Percentiles rank a stretch among this genome's conserved stretches.
These are phyloP conservation scores for Ciconia boyciana DNA, from an alignment of 2,113 vertebrate genomes.

Conservation along the genomic window DNA sequence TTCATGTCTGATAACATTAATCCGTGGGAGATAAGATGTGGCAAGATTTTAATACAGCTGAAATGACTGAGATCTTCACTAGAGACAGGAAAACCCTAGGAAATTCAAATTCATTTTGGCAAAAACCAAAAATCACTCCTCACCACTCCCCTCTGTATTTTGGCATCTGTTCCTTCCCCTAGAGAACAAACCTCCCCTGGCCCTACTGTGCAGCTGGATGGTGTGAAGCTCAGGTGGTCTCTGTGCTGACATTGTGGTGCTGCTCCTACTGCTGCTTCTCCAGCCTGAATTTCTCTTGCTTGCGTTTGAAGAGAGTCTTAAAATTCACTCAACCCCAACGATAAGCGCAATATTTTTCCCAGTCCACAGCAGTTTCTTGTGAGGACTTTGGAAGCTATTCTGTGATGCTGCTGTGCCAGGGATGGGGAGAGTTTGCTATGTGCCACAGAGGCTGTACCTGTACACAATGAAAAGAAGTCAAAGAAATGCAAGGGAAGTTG, in stretches of 20 bases:
- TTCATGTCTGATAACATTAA: slow-evolving; percentile 9
- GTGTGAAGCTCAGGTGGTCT: background rate
- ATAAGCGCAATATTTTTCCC: background rate
- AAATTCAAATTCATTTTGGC: background rate
- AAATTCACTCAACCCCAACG: background rate
- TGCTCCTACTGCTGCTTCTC: background rate
- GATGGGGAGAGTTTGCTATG: background rate
- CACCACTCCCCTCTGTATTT: background rate
- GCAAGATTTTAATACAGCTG: background rate
- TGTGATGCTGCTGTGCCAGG: background rate
- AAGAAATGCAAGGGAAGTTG: background rate
- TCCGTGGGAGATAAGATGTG: background rate
- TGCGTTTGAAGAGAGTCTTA: background rate
- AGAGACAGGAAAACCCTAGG: background rate
- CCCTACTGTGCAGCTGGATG: background rate
- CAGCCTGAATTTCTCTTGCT: background rate
- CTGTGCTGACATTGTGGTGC: background rate
- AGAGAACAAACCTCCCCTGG: background rate
- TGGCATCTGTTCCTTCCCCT: background rate
- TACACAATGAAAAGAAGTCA: background rate
- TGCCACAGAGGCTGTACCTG: background rate
- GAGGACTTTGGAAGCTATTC: background rate
- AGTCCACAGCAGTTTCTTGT: background rate
- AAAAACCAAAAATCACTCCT: background rate
- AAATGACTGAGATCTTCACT: background rate